Conservation (phyloP, 2,797 vertebrate species). For the Hipposideros larvatus region DNA sequence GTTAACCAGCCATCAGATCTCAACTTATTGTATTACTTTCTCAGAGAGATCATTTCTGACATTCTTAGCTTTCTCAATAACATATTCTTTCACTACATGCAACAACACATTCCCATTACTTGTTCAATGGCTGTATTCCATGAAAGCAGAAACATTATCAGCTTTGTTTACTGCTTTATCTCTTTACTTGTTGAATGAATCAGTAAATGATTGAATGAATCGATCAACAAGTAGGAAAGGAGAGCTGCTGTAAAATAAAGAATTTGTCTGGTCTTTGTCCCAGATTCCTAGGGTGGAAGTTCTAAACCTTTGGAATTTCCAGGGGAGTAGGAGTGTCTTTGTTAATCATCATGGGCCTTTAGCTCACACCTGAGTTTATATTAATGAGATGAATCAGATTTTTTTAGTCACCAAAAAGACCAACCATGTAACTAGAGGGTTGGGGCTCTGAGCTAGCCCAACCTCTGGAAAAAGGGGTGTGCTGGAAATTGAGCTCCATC, state of each 20-base stretch:
- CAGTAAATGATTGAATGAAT: not conserved
- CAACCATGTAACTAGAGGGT: not conserved
- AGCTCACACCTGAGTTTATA: not conserved
- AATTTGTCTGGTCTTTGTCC: not conserved
- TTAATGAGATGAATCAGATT: not conserved
- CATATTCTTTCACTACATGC: not conserved
- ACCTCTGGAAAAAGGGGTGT: not conserved
- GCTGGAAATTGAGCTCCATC: not conserved
- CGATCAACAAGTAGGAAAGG: not conserved
- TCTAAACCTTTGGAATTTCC: not conserved
- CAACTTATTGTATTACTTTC: not conserved
- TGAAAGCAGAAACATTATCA: not conserved
- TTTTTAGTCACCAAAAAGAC: not conserved
- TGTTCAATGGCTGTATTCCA: not conserved
- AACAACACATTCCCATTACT: not conserved
- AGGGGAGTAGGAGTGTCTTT: not conserved
- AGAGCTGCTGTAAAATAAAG: not conserved
- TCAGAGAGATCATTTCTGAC: not conserved
- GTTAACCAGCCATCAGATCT: not conserved
- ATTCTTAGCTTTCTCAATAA: not conserved
- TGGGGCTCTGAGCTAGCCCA: not conserved
- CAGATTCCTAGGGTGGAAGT: not conserved
- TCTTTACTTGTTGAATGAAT: constrained; percentile 22
- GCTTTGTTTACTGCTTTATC: not conserved
- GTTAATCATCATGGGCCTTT: not conserved